Conservation (phyloP, 2,888 invertebrate species). For the Laothoe populi region DNA sequence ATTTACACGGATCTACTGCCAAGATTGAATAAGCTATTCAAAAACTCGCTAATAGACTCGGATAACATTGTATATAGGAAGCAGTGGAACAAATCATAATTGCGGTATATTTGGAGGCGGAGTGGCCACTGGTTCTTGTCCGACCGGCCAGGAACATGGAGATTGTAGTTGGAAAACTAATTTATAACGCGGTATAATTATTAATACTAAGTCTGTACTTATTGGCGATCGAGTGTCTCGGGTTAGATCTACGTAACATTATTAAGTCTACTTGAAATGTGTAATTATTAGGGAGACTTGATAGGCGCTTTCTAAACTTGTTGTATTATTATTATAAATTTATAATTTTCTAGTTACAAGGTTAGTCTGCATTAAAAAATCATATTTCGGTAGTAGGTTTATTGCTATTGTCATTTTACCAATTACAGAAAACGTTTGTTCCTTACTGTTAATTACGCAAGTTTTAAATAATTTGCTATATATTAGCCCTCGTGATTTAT, state of each 20-base stretch:
- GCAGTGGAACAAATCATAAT: slow-evolving; percentile 52
- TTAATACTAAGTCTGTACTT: too few species aligned
- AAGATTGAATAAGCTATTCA: slow-evolving; percentile 55
- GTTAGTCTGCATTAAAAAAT: slow-evolving; percentile 3
- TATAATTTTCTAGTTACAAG: background rate
- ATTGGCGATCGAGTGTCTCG: slow-evolving; percentile 28
- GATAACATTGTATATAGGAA: slow-evolving; percentile 37
- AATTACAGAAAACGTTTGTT: slow-evolving; percentile 20
- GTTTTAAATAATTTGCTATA: slow-evolving; percentile 31
- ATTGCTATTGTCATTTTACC: slow-evolving; percentile 10
- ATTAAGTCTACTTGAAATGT: slow-evolving; percentile 39
- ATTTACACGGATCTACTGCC: slow-evolving; percentile 37
- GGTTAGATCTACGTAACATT: slow-evolving; percentile 36
- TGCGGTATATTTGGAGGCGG: slow-evolving; percentile 46
- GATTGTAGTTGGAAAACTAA: slow-evolving; percentile 49
- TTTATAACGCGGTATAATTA: too few species aligned
- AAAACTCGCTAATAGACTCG: slow-evolving; percentile 37
- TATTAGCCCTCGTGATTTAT: slow-evolving; percentile 39
- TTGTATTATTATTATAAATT: too few species aligned
- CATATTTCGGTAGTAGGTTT: background rate
- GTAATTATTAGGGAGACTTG: slow-evolving; percentile 35
- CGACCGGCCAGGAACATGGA: slow-evolving; percentile 41
- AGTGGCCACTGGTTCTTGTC: slow-evolving; percentile 47
- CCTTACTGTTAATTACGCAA: slow-evolving; percentile 19
- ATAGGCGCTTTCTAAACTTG: slow-evolving; percentile 35